Conservation (phyloP, 2,113 vertebrate species). For the Panthera tigris region DNA sequence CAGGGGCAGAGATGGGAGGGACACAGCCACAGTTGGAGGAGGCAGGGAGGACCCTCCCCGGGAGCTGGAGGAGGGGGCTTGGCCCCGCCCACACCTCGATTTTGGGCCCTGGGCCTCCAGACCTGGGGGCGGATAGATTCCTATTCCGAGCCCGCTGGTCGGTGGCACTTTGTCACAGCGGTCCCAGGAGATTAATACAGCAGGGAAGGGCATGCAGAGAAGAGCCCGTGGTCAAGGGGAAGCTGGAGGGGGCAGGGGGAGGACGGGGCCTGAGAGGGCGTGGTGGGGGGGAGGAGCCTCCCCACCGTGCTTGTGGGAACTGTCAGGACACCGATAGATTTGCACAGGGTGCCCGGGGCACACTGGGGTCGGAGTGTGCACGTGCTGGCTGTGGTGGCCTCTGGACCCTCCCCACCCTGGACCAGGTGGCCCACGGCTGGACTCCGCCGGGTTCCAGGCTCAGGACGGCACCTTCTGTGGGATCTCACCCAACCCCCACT, state of each 20-base stretch:
- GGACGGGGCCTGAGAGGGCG: fast-evolving
- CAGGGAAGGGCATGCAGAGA: not conserved
- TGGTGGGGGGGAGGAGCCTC: not conserved
- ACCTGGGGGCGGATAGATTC: not conserved
- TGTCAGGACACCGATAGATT: too few relatives aligned
- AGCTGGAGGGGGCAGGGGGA: not conserved
- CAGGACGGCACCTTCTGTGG: not conserved
- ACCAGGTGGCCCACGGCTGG: not conserved
- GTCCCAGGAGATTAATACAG: not conserved
- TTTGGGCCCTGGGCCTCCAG: not conserved
- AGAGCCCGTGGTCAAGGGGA: too few relatives aligned
- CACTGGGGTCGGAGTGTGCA: too few relatives aligned
- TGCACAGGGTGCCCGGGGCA: too few relatives aligned
- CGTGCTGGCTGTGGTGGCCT: not conserved
- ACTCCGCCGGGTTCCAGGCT: not conserved
- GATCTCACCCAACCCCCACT: too few relatives aligned
- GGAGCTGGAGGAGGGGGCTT: fast-evolving
- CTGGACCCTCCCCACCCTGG: not conserved
- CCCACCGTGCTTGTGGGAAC: too few relatives aligned
- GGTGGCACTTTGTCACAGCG: not conserved
- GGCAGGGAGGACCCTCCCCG: not conserved
- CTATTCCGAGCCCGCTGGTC: not conserved
- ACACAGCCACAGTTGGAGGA: not conserved
- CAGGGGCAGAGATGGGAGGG: not conserved
- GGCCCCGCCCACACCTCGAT: not conserved